Evolutionary conservation across 1,140 invertebrate species (phyloP), one percentile per base, ranked within the genome.

Genomic region (Aricia agestis): DNA sequence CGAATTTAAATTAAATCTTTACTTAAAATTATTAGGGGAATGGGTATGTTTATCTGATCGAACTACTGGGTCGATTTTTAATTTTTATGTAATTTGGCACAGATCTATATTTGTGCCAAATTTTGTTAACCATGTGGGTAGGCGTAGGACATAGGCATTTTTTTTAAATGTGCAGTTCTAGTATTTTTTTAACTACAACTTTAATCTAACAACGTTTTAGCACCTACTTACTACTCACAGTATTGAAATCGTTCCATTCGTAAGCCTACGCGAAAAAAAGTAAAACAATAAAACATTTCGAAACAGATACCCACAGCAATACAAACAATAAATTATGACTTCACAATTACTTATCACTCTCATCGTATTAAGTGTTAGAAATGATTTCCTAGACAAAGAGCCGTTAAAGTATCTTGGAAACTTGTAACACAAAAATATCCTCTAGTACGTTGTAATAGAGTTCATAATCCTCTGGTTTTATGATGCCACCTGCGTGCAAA

Each of bases 371-470:
- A 63, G 59, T 63, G 59, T 63, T 63, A 63, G 59, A 63, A 63
- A 63, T 63, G 59, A 63, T 63, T 63, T 63, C 59, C 59, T 63
- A 63, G 59, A 63, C 59, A 63, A 63, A 25, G 59, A 63, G 59
- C 17, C 18, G 45, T 52, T 52, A 52, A 52, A 52, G 45, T 52
- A 52, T 52, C 45, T 15, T 52, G 13, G 1, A 13, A 6, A 19
- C 1, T 10, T 3, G 7, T 25, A 11, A 11, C 17, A 31, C 3
- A 0, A 63, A 11, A 25, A 25, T 18, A 63, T 6, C 17, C 59
- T 19, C 6, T 63, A 19, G 10, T 3, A 11, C 59, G 0, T 11
- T 1, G 59, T 7, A 19, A 7, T 63, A 63, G 18, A 19, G 59
- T 63, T 63, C 18, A 19, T 2, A 63, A 25, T 63, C 1, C 18